phyloP scores from a whole-genome alignment of 2,113 vertebrate genomes.

The Chloroceryle aenea region DNA sequence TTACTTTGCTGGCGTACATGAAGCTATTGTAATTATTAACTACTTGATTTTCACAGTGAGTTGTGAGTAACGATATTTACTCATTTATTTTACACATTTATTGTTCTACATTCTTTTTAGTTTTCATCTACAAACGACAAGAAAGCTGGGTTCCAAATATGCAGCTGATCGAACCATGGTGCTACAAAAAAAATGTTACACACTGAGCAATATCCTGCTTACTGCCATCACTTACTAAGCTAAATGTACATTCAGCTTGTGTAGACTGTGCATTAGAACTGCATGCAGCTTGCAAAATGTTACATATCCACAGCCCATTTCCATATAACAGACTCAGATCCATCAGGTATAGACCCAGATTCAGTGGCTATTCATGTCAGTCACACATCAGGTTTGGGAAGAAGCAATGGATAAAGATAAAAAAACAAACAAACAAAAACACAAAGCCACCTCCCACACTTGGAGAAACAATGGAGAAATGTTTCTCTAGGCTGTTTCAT shows the following conservation, averaged over 20 bases:
- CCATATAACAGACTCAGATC: neutral
- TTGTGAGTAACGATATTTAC: neutral
- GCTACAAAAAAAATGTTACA: neutral
- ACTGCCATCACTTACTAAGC: neutral
- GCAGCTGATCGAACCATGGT: accelerated
- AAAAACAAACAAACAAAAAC: neutral
- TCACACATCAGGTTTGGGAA: neutral
- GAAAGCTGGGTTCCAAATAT: neutral
- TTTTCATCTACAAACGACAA: neutral
- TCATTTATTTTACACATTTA: neutral
- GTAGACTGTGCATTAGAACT: neutral
- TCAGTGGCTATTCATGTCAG: neutral
- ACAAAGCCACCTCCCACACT: accelerated
- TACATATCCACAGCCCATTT: neutral
- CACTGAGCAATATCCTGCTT: neutral
- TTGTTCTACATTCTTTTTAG: neutral
- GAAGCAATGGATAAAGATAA: neutral
- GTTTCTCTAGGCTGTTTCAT: neutral
- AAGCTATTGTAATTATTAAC: neutral
- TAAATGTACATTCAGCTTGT: neutral
- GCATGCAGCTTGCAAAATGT: neutral
- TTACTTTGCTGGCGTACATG: neutral
- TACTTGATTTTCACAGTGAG: neutral
- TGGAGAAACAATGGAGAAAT: neutral
- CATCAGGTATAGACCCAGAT: neutral